Evolutionary conservation across 2,113 vertebrate genomes (phyloP).

Genomic region (Leucoraja erinaceus): DNA sequence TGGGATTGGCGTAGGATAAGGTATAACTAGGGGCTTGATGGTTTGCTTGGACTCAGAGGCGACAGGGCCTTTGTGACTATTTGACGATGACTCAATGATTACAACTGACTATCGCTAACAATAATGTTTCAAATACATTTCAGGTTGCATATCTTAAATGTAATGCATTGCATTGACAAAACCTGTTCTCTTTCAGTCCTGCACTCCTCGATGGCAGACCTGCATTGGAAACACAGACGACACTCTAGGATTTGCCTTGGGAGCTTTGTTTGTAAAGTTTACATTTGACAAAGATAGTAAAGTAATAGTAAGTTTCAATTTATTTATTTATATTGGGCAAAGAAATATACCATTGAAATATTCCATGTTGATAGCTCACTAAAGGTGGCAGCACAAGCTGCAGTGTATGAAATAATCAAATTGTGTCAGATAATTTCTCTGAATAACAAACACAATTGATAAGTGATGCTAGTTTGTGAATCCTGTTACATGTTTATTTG

Average conservation of each 20-base stretch:
- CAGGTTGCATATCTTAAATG: neutral
- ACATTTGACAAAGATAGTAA: constrained; percentile 94
- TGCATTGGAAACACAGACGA: constrained; percentile 92
- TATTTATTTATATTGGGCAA: neutral
- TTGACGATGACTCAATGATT: too few species aligned
- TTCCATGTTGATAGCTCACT: neutral
- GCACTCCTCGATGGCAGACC: constrained; percentile 91
- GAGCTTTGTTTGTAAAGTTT: constrained; percentile 90
- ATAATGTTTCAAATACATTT: neutral
- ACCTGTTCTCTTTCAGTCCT: constrained; percentile 64
- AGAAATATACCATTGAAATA: neutral
- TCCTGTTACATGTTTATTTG: neutral
- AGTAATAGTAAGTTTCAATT: constrained; percentile 76
- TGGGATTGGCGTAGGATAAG: too few species aligned
- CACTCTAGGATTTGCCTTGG: constrained; percentile 87
- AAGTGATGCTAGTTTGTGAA: neutral
- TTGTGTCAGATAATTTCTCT: neutral
- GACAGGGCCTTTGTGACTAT: too few species aligned
- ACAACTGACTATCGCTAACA: too few species aligned
- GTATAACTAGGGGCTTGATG: too few species aligned
- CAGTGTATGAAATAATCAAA: neutral
- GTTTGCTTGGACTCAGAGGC: too few species aligned
- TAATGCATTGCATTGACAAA: neutral
- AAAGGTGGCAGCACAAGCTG: neutral
- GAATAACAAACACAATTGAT: neutral